Conservation (phyloP, 2,888 invertebrate species). For the Pyrrhosoma nymphula region DNA sequence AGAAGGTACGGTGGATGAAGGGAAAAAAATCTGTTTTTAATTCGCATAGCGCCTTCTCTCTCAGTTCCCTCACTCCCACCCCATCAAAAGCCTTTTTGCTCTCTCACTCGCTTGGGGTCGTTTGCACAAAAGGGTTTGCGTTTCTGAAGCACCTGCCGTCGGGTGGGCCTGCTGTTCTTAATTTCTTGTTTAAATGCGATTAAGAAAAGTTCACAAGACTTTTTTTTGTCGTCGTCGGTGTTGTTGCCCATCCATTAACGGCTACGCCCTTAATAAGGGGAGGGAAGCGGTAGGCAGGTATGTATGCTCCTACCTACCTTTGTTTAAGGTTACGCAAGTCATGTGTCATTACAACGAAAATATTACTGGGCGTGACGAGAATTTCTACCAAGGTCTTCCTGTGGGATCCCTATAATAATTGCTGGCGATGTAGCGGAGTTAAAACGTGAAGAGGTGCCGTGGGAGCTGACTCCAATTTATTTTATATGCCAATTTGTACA, state of each 20-base stretch:
- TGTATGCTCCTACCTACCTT: not conserved
- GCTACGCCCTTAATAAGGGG: constrained; percentile 1
- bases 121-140: not conserved
- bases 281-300: not conserved
- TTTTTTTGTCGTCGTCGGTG: not conserved
- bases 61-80: not conserved
- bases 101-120: constrained; percentile 26
- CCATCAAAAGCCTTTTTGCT: not conserved
- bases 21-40: constrained; percentile 23
- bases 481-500: not conserved
- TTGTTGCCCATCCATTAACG: not conserved
- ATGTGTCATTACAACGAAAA: constrained; percentile 28
- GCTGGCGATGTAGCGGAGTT: not conserved
- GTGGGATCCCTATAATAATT: not conserved
- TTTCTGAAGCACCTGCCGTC: not conserved
- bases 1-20: not conserved
- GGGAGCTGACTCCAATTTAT: not conserved
- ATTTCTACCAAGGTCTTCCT: not conserved
- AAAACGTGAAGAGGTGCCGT: not conserved
- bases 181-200: constrained; percentile 21
- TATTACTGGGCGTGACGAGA: constrained; percentile 18
- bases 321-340: constrained; percentile 32
- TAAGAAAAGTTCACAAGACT: not conserved
- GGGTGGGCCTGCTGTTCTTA: not conserved
- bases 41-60: not conserved